phyloP scores from a whole-genome alignment of 2,888 invertebrate genomes.

The Pinctada fucata region DNA sequence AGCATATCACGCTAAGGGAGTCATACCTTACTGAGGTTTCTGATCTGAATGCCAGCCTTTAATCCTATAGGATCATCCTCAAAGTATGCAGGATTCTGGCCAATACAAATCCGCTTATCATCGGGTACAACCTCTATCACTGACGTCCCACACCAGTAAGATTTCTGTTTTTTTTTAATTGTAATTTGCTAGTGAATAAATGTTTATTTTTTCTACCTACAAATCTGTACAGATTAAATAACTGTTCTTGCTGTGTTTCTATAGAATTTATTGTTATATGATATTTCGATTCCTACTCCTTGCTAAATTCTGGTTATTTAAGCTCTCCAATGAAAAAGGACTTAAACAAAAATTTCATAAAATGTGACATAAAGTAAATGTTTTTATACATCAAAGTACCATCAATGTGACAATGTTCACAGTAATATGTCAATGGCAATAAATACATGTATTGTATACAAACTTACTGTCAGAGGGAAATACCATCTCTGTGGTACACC shows the following conservation, averaged over 20 bases:
- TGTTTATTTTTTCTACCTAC: too few relatives aligned
- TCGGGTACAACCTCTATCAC: conserved; percentile 48
- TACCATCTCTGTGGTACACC: conserved; percentile 90
- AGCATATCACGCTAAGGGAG: too few relatives aligned
- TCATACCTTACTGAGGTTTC: conserved; percentile 70
- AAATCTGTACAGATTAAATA: too few relatives aligned
- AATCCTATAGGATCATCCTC: conserved; percentile 80
- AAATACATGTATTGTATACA: neutral
- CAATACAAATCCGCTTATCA: conserved; percentile 51
- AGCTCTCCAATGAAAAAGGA: too few relatives aligned
- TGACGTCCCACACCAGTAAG: conserved; percentile 72
- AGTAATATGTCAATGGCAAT: neutral
- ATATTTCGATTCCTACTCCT: too few relatives aligned
- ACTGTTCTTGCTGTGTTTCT: too few relatives aligned
- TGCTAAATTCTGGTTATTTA: too few relatives aligned
- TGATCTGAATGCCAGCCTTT: conserved; percentile 80
- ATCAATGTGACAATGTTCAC: neutral
- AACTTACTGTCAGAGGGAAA: conserved; percentile 84
- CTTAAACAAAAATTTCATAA: too few relatives aligned
- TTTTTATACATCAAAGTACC: too few relatives aligned
- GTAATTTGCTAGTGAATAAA: neutral
- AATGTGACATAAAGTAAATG: too few relatives aligned
- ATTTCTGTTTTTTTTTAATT: conserved; percentile 48
- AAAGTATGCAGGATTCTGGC: conserved; percentile 69
- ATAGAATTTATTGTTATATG: too few relatives aligned